These are phyloP conservation scores for Myripristis jacobus DNA, from an alignment of 2,797 vertebrate genomes.

Conservation along the genomic window DNA sequence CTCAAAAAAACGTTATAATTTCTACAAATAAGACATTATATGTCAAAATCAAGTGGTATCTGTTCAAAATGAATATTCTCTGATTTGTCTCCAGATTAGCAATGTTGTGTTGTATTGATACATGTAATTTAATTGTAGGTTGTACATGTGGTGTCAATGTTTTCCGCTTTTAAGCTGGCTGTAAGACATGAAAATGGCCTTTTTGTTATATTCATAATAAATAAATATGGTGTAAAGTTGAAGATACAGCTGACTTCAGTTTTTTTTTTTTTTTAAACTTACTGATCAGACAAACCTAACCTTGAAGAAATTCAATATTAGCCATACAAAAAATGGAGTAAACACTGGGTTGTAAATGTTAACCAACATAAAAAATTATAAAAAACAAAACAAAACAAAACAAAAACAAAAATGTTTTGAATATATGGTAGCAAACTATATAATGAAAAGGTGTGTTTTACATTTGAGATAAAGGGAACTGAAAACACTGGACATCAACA, in stretches of 20 bases:
- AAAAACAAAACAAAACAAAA: background rate
- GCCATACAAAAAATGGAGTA: background rate
- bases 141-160: slow-evolving; percentile 8
- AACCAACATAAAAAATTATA: background rate
- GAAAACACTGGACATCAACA: slow-evolving; percentile 24
- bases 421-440: background rate
- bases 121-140: slow-evolving; percentile 7
- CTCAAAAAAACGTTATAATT: no score
- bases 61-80: slow-evolving; percentile 16
- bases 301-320: background rate
- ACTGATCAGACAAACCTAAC: background rate
- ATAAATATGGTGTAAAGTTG: slow-evolving; percentile 51
- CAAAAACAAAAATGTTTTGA: background rate
- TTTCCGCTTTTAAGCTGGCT: slow-evolving; percentile 13
- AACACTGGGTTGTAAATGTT: background rate
- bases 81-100: slow-evolving; percentile 27
- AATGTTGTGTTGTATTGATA: slow-evolving; percentile 9
- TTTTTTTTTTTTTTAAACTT: slow-evolving; percentile 1
- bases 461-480: slow-evolving; percentile 3
- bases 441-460: background rate
- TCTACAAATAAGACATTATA: slow-evolving; percentile 2
- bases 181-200: background rate
- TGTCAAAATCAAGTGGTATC: slow-evolving; percentile 6
- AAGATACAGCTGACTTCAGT: background rate
- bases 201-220: slow-evolving; percentile 53